Conservation (phyloP, 2,888 invertebrate genomes). For the Coecobrya sp. region DNA sequence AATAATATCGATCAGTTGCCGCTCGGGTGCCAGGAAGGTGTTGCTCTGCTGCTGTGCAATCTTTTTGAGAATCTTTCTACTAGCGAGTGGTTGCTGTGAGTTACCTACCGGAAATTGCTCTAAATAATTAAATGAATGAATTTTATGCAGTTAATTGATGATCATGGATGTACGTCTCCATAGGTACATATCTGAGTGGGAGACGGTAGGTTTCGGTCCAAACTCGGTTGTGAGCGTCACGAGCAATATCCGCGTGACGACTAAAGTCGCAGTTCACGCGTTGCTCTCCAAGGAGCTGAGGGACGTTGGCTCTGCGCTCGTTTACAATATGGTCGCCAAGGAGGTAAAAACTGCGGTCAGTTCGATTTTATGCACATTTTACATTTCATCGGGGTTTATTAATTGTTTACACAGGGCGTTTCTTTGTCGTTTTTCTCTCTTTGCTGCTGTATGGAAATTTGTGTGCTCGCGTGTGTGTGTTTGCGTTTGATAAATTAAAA, state of each 20-base stretch:
- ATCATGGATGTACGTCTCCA: too few relatives aligned
- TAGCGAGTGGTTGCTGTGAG: conserved; percentile 94
- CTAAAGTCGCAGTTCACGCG: conserved; percentile 96
- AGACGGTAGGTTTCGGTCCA: conserved; percentile 90
- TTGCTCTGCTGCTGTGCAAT: conserved; percentile 95
- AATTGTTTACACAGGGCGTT: background rate
- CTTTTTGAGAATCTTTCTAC: conserved; percentile 96
- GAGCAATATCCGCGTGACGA: conserved; percentile 96
- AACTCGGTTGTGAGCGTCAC: conserved; percentile 88
- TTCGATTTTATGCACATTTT: conserved; percentile 88
- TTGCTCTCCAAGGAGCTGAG: conserved; percentile 93
- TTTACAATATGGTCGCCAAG: conserved; percentile 97
- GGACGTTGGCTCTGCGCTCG: conserved; percentile 94
- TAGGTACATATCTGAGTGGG: conserved; percentile 96
- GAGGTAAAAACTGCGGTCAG: conserved; percentile 98
- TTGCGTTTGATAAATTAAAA: background rate
- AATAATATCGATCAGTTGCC: conserved; percentile 93
- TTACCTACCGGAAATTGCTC: background rate
- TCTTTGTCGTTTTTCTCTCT: background rate
- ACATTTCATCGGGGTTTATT: conserved; percentile 38
- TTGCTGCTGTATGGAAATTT: background rate
- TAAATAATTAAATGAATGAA: conserved; percentile 40
- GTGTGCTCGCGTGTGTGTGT: conserved; percentile 10
- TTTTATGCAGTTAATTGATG: too few relatives aligned
- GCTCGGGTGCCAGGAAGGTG: conserved; percentile 92